Evolutionary conservation across 2,113 vertebrate genomes (phyloP), one percentile per base, ranked within the genome.

Genomic region (Hydropotes inermis): DNA sequence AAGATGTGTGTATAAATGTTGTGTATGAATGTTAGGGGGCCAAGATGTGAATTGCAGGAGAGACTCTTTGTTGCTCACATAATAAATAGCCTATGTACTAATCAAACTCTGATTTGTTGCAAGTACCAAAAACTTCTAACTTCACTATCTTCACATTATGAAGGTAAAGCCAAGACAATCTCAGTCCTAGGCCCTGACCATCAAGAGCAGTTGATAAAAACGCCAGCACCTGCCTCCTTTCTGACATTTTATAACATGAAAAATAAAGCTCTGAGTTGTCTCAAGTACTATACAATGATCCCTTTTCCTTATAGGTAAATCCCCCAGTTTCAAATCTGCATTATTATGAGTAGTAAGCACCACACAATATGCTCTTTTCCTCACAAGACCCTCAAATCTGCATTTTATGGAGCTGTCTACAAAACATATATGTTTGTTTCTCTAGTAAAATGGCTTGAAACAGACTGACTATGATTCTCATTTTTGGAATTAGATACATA

Each of bases 371-470:
- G 91, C 23, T 70, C 12, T 88, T 52, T 94, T 52, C n/a, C 23
- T 36, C 12, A 55, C 55, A 61, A 43, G 1, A 78, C 33, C 28
- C 61, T 70, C 21, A 57, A 95, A 58, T 61, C n/a, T 60, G 39
- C 4, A 23, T 58, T 93, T 89, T 81, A 70, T 91, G 45, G 47
- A 70, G 58, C 0, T 45, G 8, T 84, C 39, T 89, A 43, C 3
- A 93, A 93, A 95, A 96, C 60, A 30, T 23, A 86, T 57, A 13
- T 64, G 10, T 83, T 86, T 88, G 21, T 30, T 95, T 96, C 43
- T 58, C 27, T 87, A 57, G 16, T 60, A 58, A 93, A 78, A 94
- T 54, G 14, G 64, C 2, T 87, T 85, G n/a, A 52, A 70, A 60
- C 36, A 60, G 54, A 79, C 58, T 74, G 10, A 11, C 6, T 88